These are phyloP conservation scores for Auanema sp. DNA, from an alignment of 2,888 invertebrate species.

Conservation along the genomic window DNA sequence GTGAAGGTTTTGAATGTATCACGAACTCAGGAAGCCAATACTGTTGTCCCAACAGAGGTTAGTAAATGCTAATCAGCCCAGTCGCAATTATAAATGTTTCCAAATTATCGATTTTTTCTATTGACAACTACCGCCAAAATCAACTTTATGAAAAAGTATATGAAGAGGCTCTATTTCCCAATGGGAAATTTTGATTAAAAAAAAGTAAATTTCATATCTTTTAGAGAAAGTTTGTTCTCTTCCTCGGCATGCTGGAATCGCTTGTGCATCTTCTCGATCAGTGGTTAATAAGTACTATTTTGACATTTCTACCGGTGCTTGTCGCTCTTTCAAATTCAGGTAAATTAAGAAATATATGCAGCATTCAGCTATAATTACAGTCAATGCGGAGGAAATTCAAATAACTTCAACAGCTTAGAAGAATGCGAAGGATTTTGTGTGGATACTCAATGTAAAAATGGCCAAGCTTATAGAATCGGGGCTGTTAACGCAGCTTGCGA, in stretches of 20 bases:
- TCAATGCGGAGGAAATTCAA: conserved; percentile 62
- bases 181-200: no score
- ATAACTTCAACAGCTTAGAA: conserved; percentile 61
- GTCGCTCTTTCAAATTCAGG: conserved; percentile 49
- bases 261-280: conserved; percentile 41
- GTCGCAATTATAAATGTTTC: no score
- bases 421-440: conserved; percentile 64
- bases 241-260: conserved; percentile 36
- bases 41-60: conserved; percentile 53
- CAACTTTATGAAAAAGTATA: no score
- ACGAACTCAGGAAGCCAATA: conserved; percentile 58
- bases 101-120: no score
- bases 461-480: conserved; percentile 55
- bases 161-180: no score
- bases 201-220: conserved; percentile 5
- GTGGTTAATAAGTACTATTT: conserved; percentile 46
- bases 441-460: conserved; percentile 56
- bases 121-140: background rate
- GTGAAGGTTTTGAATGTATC: conserved; percentile 59
- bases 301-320: conserved; percentile 40
- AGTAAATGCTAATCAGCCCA: no score
- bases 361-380: conserved; percentile 23
- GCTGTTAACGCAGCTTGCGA: conserved; percentile 58
- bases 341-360: background rate
- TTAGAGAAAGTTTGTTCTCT: conserved; percentile 40